Percentiles rank a stretch among this genome's conserved stretches.
Conservation (phyloP, 2,888 invertebrate species). For the Epistrophe eligans region DNA sequence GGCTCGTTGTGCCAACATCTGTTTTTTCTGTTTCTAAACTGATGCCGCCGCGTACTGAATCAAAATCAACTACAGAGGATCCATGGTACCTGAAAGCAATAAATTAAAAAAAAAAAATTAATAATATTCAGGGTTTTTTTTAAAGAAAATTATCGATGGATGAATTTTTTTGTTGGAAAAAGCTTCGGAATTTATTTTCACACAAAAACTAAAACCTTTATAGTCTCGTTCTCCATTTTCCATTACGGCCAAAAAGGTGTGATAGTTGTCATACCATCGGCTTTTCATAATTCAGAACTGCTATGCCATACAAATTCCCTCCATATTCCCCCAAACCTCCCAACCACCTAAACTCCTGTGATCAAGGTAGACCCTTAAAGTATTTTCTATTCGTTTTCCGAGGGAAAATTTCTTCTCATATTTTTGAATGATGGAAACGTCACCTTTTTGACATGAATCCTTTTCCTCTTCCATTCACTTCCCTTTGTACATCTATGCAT, state of each 20-base stretch:
- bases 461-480: background rate
- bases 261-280: background rate
- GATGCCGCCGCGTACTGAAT: slow-evolving; percentile 93
- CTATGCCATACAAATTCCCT: background rate
- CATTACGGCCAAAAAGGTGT: background rate
- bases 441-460: slow-evolving; percentile 17
- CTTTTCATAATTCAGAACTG: background rate
- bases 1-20: slow-evolving; percentile 93
- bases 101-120: slow-evolving; percentile 43
- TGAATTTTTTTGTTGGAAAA: background rate
- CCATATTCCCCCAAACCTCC: too few relatives aligned
- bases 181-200: background rate
- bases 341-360: too few relatives aligned
- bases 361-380: background rate
- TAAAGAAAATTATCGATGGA: too few relatives aligned
- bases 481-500: background rate
- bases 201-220: background rate
- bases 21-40: slow-evolving; percentile 95
- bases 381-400: slow-evolving; percentile 2
- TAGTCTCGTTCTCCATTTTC: background rate
- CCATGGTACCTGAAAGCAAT: slow-evolving; percentile 90
- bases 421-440: slow-evolving; percentile 19
- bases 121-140: background rate
- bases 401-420: background rate
- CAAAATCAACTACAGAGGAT: slow-evolving; percentile 91